Base-by-base conservation (phyloP, 37 sponge, comb jelly and placozoan species). In the Chondrilla cf. caribensis region DNA sequence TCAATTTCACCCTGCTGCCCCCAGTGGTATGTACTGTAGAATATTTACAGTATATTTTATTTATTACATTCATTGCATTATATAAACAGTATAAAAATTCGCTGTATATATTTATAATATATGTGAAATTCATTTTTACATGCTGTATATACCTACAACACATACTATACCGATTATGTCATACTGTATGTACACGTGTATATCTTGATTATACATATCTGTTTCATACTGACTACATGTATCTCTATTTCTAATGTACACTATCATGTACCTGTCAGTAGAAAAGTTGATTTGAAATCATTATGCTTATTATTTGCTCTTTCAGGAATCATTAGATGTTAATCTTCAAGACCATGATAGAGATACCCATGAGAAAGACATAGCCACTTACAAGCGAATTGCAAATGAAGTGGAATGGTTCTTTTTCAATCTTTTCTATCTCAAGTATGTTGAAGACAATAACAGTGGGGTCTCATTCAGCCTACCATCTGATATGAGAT, bases 401-500 rank as follows among this genome's bases (percentile, higher is more conserved):
- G 68, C 37, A 58, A 44, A 28, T 0, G 54, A 60, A 62, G 39
- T 85, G 2, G 39, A 54, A 0, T 80, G 86, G 86, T 85, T 85
- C 44, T 79, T 85, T 18, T 85, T 85, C 43, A 38, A 60, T 44
- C 36, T 85, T 36, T 35, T 85, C 7, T 40, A 39, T 18, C 68
- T 81, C 35, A 76, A 81, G 4, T 86, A 65, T 70, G 87, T 81
- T 33, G 81, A 86, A 70, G 87, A 86, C 41, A 35, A 38, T 19
- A 54, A 54, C 0, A 86, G 78, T 65, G 80, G 85, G 0, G 19
- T 58, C 0, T 70, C 85, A 11, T 89, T 85, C 66, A 47, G 64
- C 0, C 62, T 89, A 8, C 82, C 78, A 26, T 60, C 43, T 25
- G 78, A 58, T 19, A 32, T 62, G 25, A 22, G 7, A 0, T 89